Percentiles rank a stretch among this genome's conserved stretches.
Conservation (phyloP, 2,797 vertebrate genomes). For the Steatocranus sp. region DNA sequence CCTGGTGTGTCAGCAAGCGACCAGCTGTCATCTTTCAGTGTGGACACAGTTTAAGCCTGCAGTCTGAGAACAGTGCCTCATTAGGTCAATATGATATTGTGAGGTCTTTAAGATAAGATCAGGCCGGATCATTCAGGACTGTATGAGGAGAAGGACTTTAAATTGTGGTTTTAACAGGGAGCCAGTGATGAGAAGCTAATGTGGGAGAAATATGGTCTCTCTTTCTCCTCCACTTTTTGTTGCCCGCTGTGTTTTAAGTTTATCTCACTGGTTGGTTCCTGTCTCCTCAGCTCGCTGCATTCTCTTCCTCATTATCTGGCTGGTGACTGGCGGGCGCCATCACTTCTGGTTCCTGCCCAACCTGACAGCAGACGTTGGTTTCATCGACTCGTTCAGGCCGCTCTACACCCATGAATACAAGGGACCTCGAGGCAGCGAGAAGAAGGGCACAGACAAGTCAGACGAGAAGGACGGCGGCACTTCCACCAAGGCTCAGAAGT, state of each 20-base stretch:
- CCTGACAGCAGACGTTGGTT: conserved; percentile 95
- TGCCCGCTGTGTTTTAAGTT: not conserved
- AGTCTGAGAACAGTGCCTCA: not conserved
- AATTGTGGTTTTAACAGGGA: not conserved
- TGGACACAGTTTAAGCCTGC: not conserved
- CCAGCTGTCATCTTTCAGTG: not conserved
- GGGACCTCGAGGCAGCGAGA: conserved; percentile 85
- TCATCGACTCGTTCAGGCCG: conserved; percentile 98
- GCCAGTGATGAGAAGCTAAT: not conserved
- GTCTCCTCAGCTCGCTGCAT: conserved; percentile 89
- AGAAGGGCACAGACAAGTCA: conserved; percentile 77
- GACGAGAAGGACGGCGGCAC: conserved; percentile 60
- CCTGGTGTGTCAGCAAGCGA: not conserved
- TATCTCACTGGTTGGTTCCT: not conserved
- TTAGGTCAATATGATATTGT: not conserved
- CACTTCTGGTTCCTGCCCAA: conserved; percentile 99
- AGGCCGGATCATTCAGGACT: not conserved
- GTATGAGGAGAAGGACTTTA: not conserved
- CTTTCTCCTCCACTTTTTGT: not conserved
- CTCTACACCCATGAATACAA: conserved; percentile 99
- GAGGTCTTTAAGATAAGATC: not conserved
- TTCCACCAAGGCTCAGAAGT: conserved; percentile 83
- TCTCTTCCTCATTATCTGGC: conserved; percentile 97
- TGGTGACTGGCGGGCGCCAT: conserved; percentile 95
- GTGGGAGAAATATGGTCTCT: not conserved